Evolutionary conservation across 1,140 invertebrate species (phyloP), one percentile per base, ranked within the genome.

Genomic region (Drosophila hydei): DNA sequence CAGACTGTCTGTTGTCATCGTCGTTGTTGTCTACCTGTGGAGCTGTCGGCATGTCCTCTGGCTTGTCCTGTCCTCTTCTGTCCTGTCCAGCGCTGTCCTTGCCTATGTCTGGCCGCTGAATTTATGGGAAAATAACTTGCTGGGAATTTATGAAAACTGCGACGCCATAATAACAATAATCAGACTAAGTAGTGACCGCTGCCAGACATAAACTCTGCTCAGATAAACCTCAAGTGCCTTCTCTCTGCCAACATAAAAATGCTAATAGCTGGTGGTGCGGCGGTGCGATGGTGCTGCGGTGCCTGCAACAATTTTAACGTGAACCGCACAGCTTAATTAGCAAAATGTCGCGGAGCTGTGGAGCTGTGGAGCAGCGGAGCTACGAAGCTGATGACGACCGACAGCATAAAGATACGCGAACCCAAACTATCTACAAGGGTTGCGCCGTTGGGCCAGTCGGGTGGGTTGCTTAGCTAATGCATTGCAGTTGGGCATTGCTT

Each of bases 81-180:
- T 52, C 7, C 47, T 40, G 47, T 50, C 21, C 38, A 9, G 9
- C 18, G 4, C 30, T 21, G 51, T 60, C 50, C 33, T 59, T 55
- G 48, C 33, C 36, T 58, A 47, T 52, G 58, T 62, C 64, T 64
- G 64, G 50, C 48, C 50, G 43, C 48, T 52, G 72, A 88, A 87
- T 88, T 87, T 81, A 88, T 88, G 83, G 78, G 79, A 87, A 87
- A 78, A 87, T 87, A 88, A 88, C 81, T 88, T 88, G 77, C 64
- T 88, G 81, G 71, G 72, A 88, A 87, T 87, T 88, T 87, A 87
- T 87, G 80, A 87, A 85, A 85, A 85, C 83, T 87, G 81, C 78
- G 83, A 83, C 83, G 83, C 83, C 83, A 88, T 87, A 87, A 87
- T 88, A 87, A 88, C 83, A 81, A 87, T 87, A 87, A 88, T 88